A percentile compares a stretch with the other conserved stretches of the same genome.
Conservation (phyloP, 2,888 invertebrate genomes). For the Noctua fimbriata region DNA sequence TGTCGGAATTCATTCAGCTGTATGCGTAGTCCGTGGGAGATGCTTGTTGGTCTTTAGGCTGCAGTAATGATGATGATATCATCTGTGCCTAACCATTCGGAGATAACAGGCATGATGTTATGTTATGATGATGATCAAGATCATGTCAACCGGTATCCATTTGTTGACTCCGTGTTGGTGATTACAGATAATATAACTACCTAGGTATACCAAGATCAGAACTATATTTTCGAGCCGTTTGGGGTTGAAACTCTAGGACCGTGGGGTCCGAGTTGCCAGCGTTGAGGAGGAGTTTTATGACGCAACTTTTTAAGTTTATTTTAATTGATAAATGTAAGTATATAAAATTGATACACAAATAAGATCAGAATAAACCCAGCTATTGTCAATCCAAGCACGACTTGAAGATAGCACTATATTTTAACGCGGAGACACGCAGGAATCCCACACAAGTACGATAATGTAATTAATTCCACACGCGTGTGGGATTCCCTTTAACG, state of each 20-base stretch:
- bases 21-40: neutral
- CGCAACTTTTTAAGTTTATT: too few species aligned
- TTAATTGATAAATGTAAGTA: too few species aligned
- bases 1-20: neutral
- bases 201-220: too few species aligned
- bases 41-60: neutral
- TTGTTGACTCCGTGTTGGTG: neutral
- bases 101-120: too few species aligned
- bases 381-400: constrained; percentile 24
- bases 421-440: constrained; percentile 28
- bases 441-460: constrained; percentile 42
- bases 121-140: neutral
- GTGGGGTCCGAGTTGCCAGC: too few species aligned
- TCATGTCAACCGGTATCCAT: neutral
- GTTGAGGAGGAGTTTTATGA: too few species aligned
- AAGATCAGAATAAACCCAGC: neutral
- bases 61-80: neutral
- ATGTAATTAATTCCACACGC: constrained; percentile 53
- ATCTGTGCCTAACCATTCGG: neutral
- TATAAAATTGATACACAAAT: too few species aligned
- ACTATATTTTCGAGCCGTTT: too few species aligned
- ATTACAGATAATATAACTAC: neutral
- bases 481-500: constrained; percentile 42
- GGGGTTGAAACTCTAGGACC: too few species aligned
- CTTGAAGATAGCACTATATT: constrained; percentile 8